phyloP scores from a whole-genome alignment of 1,140 invertebrate genomes.

The Octopus bimaculoides region DNA sequence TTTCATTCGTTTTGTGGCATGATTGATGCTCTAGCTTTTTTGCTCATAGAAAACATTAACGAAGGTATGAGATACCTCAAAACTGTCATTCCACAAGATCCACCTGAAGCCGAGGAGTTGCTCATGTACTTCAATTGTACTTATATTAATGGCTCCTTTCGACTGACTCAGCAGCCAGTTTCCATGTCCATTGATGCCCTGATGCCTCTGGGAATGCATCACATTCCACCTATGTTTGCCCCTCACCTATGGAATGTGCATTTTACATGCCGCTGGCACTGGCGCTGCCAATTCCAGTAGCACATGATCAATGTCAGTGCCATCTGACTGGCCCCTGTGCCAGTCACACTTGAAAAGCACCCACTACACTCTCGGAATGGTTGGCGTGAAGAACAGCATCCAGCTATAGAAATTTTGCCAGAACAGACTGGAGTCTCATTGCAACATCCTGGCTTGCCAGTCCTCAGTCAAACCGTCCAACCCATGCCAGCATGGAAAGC shows the following conservation, averaged over 20 bases:
- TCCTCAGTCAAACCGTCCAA: too few relatives aligned
- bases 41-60: conserved; percentile 13
- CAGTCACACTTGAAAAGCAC: too few relatives aligned
- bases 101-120: not conserved
- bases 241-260: conserved; percentile 17
- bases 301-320: too few relatives aligned
- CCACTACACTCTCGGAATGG: too few relatives aligned
- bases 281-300: too few relatives aligned
- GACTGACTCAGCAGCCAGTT: conserved; percentile 16
- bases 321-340: too few relatives aligned
- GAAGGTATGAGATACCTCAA: conserved; percentile 13
- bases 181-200: not conserved
- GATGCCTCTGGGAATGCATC: not conserved
- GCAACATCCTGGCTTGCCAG: too few relatives aligned
- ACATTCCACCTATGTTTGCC: conserved; percentile 14
- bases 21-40: conserved; percentile 13
- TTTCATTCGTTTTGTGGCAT: conserved; percentile 12
- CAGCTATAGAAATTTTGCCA: too few relatives aligned
- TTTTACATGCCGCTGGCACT: not conserved
- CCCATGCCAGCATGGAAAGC: too few relatives aligned
- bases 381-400: too few relatives aligned
- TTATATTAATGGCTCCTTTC: conserved; percentile 1
- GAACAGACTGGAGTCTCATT: too few relatives aligned
- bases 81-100: conserved; percentile 3
- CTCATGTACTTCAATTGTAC: conserved; percentile 5